Evolutionary conservation across 2,113 vertebrate genomes (phyloP), one percentile per base, ranked within the genome.

Genomic region (Varanus komodoensis): DNA sequence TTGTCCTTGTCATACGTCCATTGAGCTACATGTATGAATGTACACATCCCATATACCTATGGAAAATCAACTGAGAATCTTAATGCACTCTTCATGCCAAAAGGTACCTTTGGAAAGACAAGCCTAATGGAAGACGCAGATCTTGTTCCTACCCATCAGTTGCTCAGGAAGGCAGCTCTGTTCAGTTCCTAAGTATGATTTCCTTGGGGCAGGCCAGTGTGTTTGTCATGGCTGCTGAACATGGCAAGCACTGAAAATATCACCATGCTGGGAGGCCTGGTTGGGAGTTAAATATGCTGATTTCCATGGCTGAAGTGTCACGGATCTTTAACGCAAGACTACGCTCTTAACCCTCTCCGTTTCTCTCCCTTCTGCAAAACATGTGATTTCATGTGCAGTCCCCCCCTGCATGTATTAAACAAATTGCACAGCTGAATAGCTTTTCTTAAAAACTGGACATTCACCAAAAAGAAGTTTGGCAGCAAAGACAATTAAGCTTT

Each of bases 401-500:
- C 97, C 96, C 50, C 74, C 44, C 69, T 96, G 97, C 97, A 97
- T 97, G 97, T 97, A 98, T 97, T 97, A 97, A 97, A 98, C 97
- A 97, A 97, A 97, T 97, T 97, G 97, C 97, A 97, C 97, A 98
- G 97, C 97, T 98, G 97, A 98, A 97, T 97, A 97, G 97, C 97
- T 98, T 98, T 98, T 98, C 97, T 98, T 97, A 97, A 98, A 98
- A 97, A 97, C 97, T 98, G 97, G 97, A 97, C 97, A 97, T 95
- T 97, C 97, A 97, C 97, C 97, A 98, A 97, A 96, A 98, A 97
- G 97, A 97, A 97, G 97, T 97, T 98, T 98, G 97, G 97, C 97
- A 97, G 97, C 97, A 97, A 91, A 97, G 96, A 97, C 97, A 98
- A 98, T 98, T 97, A 97, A 95, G 97, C 97, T 97, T 98, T 98